Base-by-base conservation (phyloP, 2,888 invertebrate genomes). In the Drosophila ezoana region DNA sequence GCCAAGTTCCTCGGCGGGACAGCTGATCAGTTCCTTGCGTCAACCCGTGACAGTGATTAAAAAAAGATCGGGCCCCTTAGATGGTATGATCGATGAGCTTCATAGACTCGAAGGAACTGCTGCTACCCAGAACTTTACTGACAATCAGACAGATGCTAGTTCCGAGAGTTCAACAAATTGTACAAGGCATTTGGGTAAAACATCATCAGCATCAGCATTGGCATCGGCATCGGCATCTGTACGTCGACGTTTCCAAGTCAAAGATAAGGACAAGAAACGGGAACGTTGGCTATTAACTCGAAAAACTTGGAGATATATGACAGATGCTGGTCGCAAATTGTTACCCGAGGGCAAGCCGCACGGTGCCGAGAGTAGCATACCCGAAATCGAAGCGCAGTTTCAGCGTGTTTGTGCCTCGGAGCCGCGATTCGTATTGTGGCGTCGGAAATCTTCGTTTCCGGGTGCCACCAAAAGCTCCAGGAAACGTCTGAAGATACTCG, bases 271-370 rank as follows among this genome's bases (percentile, higher is more conserved):
- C 20, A 83, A 88, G 38, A 90, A 90, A 60, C 87, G 87, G 18
- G 97, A 97, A 92, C 94, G 97, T 91, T 97, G 97, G 97, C 93
- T 97, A 67, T 93, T 97, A 65, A 97, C 97, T 45, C 93, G 97
- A 66, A 97, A 97, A 93, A 97, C 97, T 49, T 97, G 97, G 97
- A 94, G 96, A 84, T 97, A 97, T 92, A 97, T 97, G 97, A 95
- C 97, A n/a, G 97, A 97, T 84, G 97, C 97, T 33, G 97, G 97
- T 45, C 95, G 96, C 66, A 95, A 96, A 89, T 93, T 97, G 53
- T 95, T 97, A 62, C 97, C 97, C n/a, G 97, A 97, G 53, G 96
- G 96, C 18, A 94, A 94, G 4, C 94, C 94, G 88, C 95, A 96
- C 91, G 94, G 95, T 4, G 92, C 94, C 1, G 96, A 97, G 89